Percentiles rank a stretch among this genome's conserved stretches.
Evolutionary conservation across 2,113 vertebrate genomes (phyloP).

Genomic region (Apteryx mantelli): DNA sequence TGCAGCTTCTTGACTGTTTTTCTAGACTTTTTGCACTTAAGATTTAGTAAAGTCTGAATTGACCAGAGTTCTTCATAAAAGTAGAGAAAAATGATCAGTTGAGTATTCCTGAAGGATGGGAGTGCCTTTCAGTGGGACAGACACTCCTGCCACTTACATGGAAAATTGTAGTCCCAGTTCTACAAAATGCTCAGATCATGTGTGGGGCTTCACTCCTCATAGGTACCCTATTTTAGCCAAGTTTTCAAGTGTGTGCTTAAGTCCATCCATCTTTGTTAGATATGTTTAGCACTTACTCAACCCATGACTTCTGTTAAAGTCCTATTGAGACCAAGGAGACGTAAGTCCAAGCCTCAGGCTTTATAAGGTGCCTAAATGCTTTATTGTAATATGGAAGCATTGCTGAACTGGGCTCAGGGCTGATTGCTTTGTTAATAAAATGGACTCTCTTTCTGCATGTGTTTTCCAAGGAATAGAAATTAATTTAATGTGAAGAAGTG

Average conservation of each 20-base stretch:
- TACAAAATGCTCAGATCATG: not conserved
- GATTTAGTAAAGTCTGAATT: conserved; percentile 1
- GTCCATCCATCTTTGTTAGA: not conserved
- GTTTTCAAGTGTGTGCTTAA: not conserved
- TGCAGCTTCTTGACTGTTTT: conserved; percentile 42
- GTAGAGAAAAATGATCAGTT: conserved; percentile 20
- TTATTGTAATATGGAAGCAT: not conserved
- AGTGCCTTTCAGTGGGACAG: not conserved
- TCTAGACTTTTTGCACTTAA: conserved; percentile 34
- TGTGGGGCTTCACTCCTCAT: not conserved
- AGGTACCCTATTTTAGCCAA: not conserved
- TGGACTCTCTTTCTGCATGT: not conserved
- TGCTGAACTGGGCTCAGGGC: not conserved
- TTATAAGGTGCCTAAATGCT: not conserved
- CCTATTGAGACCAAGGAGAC: not conserved
- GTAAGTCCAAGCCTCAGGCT: not conserved
- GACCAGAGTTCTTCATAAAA: conserved; percentile 15
- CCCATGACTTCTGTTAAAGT: not conserved
- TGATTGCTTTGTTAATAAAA: not conserved
- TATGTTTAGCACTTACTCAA: not conserved
- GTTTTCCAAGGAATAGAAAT: not conserved
- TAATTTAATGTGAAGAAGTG: not conserved
- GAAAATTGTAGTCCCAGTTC: not conserved
- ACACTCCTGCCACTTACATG: not conserved
- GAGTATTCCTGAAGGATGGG: conserved; percentile 5